Base-by-base conservation (phyloP, 2,113 vertebrate species). In the Felis catus region DNA sequence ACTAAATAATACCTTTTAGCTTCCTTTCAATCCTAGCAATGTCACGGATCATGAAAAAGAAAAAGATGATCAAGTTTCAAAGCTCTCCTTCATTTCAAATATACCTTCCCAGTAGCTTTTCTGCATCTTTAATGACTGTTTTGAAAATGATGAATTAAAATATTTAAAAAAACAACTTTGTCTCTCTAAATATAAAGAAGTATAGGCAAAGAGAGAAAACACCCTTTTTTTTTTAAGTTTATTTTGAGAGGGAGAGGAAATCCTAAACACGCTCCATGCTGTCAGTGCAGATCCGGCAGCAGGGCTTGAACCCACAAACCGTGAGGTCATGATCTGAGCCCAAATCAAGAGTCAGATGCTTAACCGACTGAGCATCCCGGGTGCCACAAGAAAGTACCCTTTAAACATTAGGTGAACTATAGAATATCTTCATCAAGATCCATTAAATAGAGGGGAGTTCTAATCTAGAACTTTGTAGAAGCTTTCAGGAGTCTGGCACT, bases 1-100 rank as follows among this genome's bases (percentile, higher is more conserved):
- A 10, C 2, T 3, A 70, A 86, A 90, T 63, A 65, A 91, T 63
- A 16, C 74, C 27, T 91, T 71, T 98, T 36, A 93, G 94, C 89
- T 92, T 65, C 96, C 94, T 98, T 97, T 97, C 79, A 97, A 94
- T n/a, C 15, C 78, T 86, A 98, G 95, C 1, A 48, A 91, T 91
- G 97, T 65, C 10, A 96, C 63, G 33, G 81, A 88, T 89, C 7
- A 93, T 58, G 27, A 96, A 97, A 89, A 73, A 14, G 16, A 71
- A 83, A 83, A 63, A 66, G 5, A 58, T 53, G 9, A 7, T 87
- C 31, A 53, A 19, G 5, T 3, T 94, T 90, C 36, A 55, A n/a
- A 6, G 15, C 14, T 55, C 55, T 68, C 29, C 29, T 83, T 48
- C n/a, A 74, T 89, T 91, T 89, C 21, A 66, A 53, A 68, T 7